Conservation (phyloP, 2,888 invertebrate genomes). For the Maniola hyperantus region DNA sequence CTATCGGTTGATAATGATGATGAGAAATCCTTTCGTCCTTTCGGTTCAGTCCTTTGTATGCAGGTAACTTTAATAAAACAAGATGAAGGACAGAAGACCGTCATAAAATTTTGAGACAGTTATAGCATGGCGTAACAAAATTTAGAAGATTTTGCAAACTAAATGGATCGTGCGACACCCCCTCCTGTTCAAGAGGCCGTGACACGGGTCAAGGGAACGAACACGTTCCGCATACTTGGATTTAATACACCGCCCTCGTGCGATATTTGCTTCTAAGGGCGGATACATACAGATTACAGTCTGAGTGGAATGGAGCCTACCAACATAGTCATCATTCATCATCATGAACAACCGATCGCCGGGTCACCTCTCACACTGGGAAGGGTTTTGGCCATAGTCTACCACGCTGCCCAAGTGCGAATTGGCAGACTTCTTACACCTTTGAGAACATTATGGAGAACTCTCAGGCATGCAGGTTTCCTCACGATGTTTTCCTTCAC, state of each 20-base stretch:
- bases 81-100: neutral
- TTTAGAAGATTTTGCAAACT: slow-evolving; percentile 8
- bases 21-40: too few species aligned
- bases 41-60: neutral
- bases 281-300: neutral
- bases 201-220: slow-evolving; percentile 49
- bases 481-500: too few species aligned
- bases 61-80: neutral
- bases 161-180: slow-evolving; percentile 20
- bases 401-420: too few species aligned
- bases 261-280: slow-evolving; percentile 31
- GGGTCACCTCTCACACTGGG: too few species aligned
- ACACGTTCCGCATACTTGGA: slow-evolving; percentile 53
- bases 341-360: too few species aligned
- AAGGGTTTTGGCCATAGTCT: too few species aligned
- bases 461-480: too few species aligned
- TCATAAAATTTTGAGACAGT: neutral
- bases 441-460: too few species aligned
- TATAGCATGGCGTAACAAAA: neutral
- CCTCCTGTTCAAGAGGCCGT: slow-evolving; percentile 43
- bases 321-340: too few species aligned
- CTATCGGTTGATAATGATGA: too few species aligned
- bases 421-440: too few species aligned
- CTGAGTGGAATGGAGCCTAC: too few species aligned
- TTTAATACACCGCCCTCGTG: slow-evolving; percentile 47